Evolutionary conservation across 2,113 vertebrate genomes (phyloP), one percentile per base, ranked within the genome.

Genomic region (Ahaetulla prasina): DNA sequence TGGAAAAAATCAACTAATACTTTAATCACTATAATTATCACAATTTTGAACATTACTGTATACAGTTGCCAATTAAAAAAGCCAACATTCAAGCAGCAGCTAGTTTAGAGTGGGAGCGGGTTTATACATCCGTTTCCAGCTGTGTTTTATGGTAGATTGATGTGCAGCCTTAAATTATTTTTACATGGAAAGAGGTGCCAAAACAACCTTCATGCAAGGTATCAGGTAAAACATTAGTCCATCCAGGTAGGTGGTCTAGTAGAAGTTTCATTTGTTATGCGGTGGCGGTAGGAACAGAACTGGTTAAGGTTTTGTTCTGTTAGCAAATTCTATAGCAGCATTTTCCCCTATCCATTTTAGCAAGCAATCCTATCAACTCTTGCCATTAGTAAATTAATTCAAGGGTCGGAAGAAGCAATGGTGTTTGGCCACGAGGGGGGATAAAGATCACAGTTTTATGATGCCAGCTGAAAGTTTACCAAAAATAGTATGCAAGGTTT

Each of bases 1-100:
- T 84, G 63, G 50, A 52, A 88, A 45, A 88, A 91, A 93, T 93
- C 92, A 93, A 57, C 50, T 91, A 89, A 89, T 93, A 91, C 87
- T 63, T 85, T 91, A 91, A 91, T 91, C 86, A 91, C 45, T 85
- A 16, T 63, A 84, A 91, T 91, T 89, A 89, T 91, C 23, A 63
- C 43, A 50, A 39, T 85, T 93, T 91, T 85, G 25, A 88, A 86
- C 50, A 85, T 91, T 88, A 85, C 87, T n/a, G 63, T 88, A 80
- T 93, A 47, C 52, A 60, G 86, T 93, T 88, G 89, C 52, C 86
- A 93, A 88, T 84, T 74, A 90, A 93, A 89, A 89, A 92, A 80
- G 85, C 84, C 30, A 88, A 23, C 53, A 89, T 57, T 91, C 63
- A 89, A 89, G 63, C 53, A 85, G 68, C 35, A 57, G n/a, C 60